Base-by-base conservation (phyloP, 2,113 vertebrate genomes). In the Porphyrio hochstetteri region DNA sequence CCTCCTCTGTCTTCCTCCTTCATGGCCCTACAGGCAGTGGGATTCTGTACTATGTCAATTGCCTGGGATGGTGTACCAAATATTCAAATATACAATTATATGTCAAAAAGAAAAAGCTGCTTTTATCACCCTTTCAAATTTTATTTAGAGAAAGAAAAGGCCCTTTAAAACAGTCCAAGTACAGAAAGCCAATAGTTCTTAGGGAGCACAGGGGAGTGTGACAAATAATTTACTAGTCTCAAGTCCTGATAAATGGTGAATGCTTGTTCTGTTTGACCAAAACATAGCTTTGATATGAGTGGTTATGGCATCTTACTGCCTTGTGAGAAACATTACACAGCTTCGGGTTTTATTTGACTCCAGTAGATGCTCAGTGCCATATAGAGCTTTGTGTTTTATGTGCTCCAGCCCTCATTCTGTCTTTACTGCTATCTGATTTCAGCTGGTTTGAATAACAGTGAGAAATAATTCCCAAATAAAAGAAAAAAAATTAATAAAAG, bases 211-310 rank as follows among this genome's bases (percentile, higher is more conserved):
- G 38, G 52, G 31, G 24, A 90, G 27, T 65, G 33, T 91, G 90
- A 87, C 92, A 92, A 90, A 96, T 95, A 90, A 94, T 92, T 95
- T 84, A 89, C 69, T 79, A 59, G 57, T 14, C n/a, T 91, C 57
- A 79, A 20, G 19, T 92, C 42, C 40, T 93, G 88, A 95, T 92
- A 92, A 94, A 95, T 91, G 67, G 70, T 80, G 70, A 94, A 81
- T 78, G 70, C 35, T 89, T 95, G 70, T 80, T 92, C 71, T 68
- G 48, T 93, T 91, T 91, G 86, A 95, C 90, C 90, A 92, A 94
- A 93, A 93, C 87, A 82, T 70, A 91, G 56, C 81, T 94, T 89
- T 94, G 93, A 89, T 90, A 90, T 94, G 79, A 94, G 33, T 86
- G 19, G 36, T 60, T 95, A 69, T 86, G 93, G 72, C 95, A 92